These are phyloP conservation scores for Scytalopus superciliaris DNA, from an alignment of 2,113 vertebrate species.

Conservation along the genomic window DNA sequence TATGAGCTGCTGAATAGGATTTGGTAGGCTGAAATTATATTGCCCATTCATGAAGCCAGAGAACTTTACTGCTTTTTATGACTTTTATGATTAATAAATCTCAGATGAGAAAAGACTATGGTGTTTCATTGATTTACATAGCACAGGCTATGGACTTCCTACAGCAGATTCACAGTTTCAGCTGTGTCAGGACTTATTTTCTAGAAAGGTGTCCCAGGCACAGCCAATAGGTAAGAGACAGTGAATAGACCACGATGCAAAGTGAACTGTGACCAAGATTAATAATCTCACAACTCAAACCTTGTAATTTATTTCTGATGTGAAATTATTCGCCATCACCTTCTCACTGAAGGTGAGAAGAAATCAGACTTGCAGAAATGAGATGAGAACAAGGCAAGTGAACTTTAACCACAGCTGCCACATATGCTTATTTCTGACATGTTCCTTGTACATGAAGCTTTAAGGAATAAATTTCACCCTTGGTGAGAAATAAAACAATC, in stretches of 20 bases:
- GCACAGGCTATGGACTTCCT: neutral
- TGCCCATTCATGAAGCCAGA: neutral
- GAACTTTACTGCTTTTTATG: neutral
- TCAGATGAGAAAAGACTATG: neutral
- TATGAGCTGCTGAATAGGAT: neutral
- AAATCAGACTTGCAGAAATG: neutral
- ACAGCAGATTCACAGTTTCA: neutral
- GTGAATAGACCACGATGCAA: neutral
- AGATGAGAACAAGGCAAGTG: neutral
- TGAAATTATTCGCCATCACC: constrained; percentile 12
- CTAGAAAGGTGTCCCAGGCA: neutral
- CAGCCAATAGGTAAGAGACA: neutral
- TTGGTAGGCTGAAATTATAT: neutral
- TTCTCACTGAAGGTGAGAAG: neutral
- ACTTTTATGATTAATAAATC: neutral
- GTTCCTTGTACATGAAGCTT: accelerated
- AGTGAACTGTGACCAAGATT: neutral
- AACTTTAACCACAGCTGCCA: constrained; percentile 2
- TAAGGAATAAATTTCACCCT: neutral
- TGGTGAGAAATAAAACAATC: neutral
- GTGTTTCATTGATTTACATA: neutral
- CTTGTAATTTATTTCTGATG: neutral
- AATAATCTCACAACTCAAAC: neutral
- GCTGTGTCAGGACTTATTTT: neutral
- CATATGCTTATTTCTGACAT: neutral